Conservation (phyloP, 2,113 vertebrate species). For the Acanthochromis polyacanthus region DNA sequence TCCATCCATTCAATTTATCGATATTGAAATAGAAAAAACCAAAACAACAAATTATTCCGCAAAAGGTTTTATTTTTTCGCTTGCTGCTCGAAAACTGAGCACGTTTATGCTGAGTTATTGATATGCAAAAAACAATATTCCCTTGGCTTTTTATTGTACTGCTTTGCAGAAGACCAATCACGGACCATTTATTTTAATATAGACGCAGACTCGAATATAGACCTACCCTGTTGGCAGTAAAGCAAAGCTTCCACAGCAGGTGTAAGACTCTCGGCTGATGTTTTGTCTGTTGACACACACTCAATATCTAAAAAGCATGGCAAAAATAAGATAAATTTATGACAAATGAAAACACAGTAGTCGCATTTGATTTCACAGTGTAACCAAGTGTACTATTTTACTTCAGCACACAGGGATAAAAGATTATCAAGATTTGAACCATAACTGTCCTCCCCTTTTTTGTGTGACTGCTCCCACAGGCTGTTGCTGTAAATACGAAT, state of each 20-base stretch:
- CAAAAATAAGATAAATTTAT: slow-evolving; percentile 40
- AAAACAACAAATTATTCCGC: not conserved
- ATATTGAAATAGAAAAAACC: not conserved
- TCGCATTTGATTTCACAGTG: slow-evolving; percentile 44
- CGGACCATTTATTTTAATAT: slow-evolving; percentile 2
- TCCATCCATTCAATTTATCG: not conserved
- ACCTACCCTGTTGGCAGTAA: not conserved
- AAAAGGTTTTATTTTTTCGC: slow-evolving; percentile 19
- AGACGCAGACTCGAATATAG: slow-evolving; percentile 2
- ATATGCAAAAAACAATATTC: slow-evolving; percentile 29
- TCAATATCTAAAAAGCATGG: not conserved
- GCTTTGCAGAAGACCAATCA: slow-evolving; percentile 20
- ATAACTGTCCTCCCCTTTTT: slow-evolving; percentile 20
- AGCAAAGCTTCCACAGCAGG: slow-evolving; percentile 19
- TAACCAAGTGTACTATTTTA: slow-evolving; percentile 17
- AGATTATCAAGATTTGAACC: slow-evolving; percentile 45
- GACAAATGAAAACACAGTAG: slow-evolving; percentile 20
- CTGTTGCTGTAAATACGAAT: slow-evolving; percentile 54
- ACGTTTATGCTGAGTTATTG: slow-evolving; percentile 36
- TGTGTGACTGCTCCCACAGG: slow-evolving; percentile 39
- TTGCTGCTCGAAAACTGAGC: slow-evolving; percentile 21
- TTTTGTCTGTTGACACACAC: slow-evolving; percentile 7
- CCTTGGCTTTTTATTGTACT: slow-evolving; percentile 11
- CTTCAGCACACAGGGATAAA: slow-evolving; percentile 3
- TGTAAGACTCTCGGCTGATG: slow-evolving; percentile 3